Evolutionary conservation across 2,113 vertebrate species (phyloP).

Genomic region (Oncorhynchus masou): DNA sequence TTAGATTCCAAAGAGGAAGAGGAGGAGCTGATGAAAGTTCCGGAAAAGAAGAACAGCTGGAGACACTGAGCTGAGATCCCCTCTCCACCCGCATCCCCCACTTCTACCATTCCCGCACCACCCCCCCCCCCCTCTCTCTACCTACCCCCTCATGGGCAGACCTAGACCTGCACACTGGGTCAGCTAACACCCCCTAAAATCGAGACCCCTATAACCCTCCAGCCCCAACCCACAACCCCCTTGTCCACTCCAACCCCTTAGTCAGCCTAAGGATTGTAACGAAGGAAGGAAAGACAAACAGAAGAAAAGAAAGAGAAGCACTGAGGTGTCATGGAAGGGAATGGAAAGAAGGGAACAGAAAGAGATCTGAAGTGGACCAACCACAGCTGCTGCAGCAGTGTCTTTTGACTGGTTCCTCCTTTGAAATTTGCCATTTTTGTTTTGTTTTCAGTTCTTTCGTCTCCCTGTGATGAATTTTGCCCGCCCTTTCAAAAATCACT

Average conservation of each 20-base stretch:
- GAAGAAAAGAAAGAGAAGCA: conserved; percentile 1
- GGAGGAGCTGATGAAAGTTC: conserved; percentile 58
- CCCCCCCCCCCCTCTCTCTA: conserved; percentile 3
- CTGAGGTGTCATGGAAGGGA: not conserved
- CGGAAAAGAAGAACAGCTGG: conserved; percentile 67
- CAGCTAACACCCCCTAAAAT: not conserved
- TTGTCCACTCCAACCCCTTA: conserved; percentile 38
- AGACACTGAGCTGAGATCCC: conserved; percentile 67
- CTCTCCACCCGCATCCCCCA: not conserved
- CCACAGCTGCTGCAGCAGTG: conserved; percentile 31
- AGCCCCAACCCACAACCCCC: not conserved
- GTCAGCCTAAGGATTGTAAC: conserved; percentile 66
- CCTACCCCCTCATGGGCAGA: conserved; percentile 5
- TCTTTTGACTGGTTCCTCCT: not conserved
- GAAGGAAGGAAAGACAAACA: conserved; percentile 2
- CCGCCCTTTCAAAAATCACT: conserved; percentile 8
- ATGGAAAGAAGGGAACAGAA: conserved; percentile 5
- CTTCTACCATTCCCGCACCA: not conserved
- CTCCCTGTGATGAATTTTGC: not conserved
- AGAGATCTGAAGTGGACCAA: conserved; percentile 25
- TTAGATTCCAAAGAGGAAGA: conserved; percentile 64
- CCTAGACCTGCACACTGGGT: conserved; percentile 55
- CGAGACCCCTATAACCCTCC: not conserved
- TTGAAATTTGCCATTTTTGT: conserved; percentile 5
- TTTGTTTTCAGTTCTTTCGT: not conserved